Evolutionary conservation across 2,797 vertebrate genomes (phyloP).

Genomic region (Brachyrhaphis roseni): DNA sequence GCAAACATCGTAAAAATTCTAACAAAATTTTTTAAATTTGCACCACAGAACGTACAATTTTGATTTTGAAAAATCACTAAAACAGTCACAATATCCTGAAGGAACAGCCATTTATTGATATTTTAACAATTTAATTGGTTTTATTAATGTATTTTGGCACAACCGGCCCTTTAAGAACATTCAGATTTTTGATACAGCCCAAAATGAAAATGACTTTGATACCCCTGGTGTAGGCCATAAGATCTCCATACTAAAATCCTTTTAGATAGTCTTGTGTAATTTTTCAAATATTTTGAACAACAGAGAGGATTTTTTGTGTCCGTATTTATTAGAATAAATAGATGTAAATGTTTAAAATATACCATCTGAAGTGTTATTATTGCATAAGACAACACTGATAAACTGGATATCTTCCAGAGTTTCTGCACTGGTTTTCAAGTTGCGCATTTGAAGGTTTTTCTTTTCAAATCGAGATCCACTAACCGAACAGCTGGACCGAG

Average conservation of each 20-base stretch:
- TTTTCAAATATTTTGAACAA: neutral
- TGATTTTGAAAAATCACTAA: no score
- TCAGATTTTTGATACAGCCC: no score
- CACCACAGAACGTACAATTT: no score
- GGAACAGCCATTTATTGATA: no score
- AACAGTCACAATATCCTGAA: no score
- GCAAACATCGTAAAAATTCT: no score
- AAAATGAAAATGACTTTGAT: no score
- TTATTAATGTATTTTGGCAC: no score
- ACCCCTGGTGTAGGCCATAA: neutral
- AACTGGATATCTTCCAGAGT: neutral
- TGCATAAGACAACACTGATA: neutral
- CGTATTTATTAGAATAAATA: neutral
- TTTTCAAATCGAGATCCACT: neutral
- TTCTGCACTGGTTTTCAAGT: neutral
- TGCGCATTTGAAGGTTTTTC: neutral
- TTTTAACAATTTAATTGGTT: no score
- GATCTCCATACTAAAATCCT: neutral
- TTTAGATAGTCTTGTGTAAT: neutral
- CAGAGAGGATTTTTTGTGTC: neutral
- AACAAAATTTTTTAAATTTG: no score
- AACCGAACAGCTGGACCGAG: conserved; percentile 1
- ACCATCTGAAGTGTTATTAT: neutral
- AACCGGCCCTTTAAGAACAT: no score
- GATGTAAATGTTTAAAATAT: neutral